Percentiles rank a stretch among this genome's conserved stretches.
phyloP scores from a whole-genome alignment of 2,888 invertebrate species.

The Apamea epomidion region DNA sequence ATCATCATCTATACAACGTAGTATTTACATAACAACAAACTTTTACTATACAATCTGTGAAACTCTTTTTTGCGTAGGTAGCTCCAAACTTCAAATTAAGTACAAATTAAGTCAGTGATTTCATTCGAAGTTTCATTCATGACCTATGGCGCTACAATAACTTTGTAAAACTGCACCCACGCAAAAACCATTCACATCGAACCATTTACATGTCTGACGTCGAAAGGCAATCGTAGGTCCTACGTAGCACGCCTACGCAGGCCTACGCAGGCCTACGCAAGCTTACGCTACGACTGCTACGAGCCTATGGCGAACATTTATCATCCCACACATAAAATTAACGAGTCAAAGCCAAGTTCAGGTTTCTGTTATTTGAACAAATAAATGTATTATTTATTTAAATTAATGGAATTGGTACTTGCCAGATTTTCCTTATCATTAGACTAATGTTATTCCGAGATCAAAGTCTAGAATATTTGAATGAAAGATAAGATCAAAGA shows the following conservation, averaged over 20 bases:
- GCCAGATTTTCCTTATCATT: slow-evolving; percentile 25
- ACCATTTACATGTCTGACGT: slow-evolving; percentile 18
- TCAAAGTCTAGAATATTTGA: slow-evolving; percentile 22
- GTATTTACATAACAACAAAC: background rate
- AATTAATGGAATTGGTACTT: slow-evolving; percentile 14
- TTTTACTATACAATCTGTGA: background rate
- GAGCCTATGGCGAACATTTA: slow-evolving; percentile 17
- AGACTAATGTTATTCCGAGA: slow-evolving; percentile 23
- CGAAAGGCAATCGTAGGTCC: slow-evolving; percentile 31
- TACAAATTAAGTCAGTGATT: background rate
- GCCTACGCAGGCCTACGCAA: slow-evolving; percentile 30
- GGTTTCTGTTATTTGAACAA: slow-evolving; percentile 8
- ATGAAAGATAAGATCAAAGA: background rate
- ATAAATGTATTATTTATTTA: slow-evolving; percentile 8
- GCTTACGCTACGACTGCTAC: slow-evolving; percentile 11
- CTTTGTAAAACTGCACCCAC: slow-evolving; percentile 14
- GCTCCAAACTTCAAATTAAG: background rate
- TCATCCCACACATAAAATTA: slow-evolving; percentile 22
- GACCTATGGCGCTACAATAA: background rate
- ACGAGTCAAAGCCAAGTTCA: slow-evolving; percentile 14
- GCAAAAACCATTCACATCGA: slow-evolving; percentile 7
- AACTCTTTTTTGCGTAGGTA: background rate
- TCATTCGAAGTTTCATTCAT: background rate
- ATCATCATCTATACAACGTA: background rate
- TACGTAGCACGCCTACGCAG: slow-evolving; percentile 44